Evolutionary conservation across 64 coral and sea anemone genomes (phyloP), one percentile per base, ranked within the genome.

Genomic region (Acropora tenuis): DNA sequence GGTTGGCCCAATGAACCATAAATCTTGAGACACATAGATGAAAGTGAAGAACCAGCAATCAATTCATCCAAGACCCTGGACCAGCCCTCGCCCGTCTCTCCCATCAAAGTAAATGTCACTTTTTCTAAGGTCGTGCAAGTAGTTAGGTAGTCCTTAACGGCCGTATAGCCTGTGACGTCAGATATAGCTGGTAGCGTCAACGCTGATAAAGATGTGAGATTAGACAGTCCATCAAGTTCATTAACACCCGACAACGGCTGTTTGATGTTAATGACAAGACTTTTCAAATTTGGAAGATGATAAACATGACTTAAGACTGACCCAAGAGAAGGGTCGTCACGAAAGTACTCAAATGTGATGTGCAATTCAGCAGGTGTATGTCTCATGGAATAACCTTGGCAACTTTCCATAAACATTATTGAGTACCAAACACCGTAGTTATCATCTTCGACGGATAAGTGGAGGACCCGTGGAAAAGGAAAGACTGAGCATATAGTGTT

Each of bases 141-240:
- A 17, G 12, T 59, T 43, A 83, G 59, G 4, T 4, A 41, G 1
- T 68, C 6, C 12, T 0, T 15, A 68, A 43, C 10, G 0, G 1
- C 0, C 9, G 41, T 2, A 1, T 1, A 15, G n/a, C 1, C 7
- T 1, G 18, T 47, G 2, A 1, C 0, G 6, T 0, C 0, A 17
- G 0, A 2, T 53, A 53, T 8, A 1, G 0, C 1, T 47, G n/a
- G 17, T 44, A 82, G 10, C 17, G 40, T 47, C 45, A 68, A 68
- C 10, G 10, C 42, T 67, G 43, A 47, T 17, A 67, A 6, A 68
- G 9, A 15, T 0, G 13, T 67, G 58, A 2, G n/a, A n/a, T 5
- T 3, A 8, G 58, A 67, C 0, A 83, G 16, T 18, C 4, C 41
- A 67, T 67, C 42, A 47, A 43, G 68, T 4, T 0, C 42, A 44